Evolutionary conservation across 2,797 vertebrate species (phyloP), one percentile per base, ranked within the genome.

Genomic region (Muscicapa striata): DNA sequence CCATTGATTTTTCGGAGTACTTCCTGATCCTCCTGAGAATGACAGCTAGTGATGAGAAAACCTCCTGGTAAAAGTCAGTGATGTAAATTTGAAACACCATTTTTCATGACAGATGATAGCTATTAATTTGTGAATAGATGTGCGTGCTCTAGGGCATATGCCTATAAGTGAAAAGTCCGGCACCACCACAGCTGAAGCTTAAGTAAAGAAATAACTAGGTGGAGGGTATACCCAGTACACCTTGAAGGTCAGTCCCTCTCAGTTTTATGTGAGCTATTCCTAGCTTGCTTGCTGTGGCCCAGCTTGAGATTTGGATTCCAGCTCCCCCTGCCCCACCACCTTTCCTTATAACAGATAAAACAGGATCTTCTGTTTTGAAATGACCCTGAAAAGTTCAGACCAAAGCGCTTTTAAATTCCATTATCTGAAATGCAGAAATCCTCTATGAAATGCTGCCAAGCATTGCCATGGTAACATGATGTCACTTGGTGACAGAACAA

Each of bases 311-410:
- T 64, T 68, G 73, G 38, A 40, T 54, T 43, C n/a, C 20, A 54
- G 3, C 19, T 36, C 3, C 43, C 22, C 3, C 6, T 17, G 41
- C 43, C 36, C 19, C 45, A 58, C 29, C 29, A 29, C 23, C 36
- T 46, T 64, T 92, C 74, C 70, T 49, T 77, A 40, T 19, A 93
- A 43, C 22, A 73, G 73, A 81, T 70, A 80, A 91, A 23, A 88
- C n/a, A 73, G 52, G 48, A 78, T 93, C 73, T 84, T 91, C 77
- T 81, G 58, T 76, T 96, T 95, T 8, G 18, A 93, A 94, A 92
- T 79, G 93, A 95, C 43, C 75, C 76, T 85, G 76, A 91, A 89
- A 95, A 95, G 58, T 93, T 97, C 73, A 92, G 84, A 95, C 41
- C 48, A 93, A 94, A 96, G 58, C 61, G 38, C 51, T 82, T 84